Evolutionary conservation across 2,888 invertebrate genomes (phyloP).

Genomic region (Drosophila pseudotakahashii): DNA sequence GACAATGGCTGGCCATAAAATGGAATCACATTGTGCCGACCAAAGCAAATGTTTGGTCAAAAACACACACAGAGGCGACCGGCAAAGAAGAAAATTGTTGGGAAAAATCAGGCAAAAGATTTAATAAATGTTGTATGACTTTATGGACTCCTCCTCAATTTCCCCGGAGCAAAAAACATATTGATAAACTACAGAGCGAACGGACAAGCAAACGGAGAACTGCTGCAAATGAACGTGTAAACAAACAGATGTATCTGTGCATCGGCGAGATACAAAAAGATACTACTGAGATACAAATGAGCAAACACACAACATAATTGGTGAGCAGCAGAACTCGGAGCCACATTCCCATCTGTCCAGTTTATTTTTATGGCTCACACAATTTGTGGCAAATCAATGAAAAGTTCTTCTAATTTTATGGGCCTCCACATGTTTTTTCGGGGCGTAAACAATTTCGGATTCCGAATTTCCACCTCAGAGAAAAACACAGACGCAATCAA

Average conservation of each 20-base stretch:
- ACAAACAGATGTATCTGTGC: slow-evolving; percentile 45
- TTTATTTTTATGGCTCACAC: slow-evolving; percentile 54
- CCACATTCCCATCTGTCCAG: slow-evolving; percentile 27
- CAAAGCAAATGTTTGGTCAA: slow-evolving; percentile 61
- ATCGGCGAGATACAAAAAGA: slow-evolving; percentile 33
- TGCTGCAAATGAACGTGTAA: slow-evolving; percentile 45
- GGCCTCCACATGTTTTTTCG: slow-evolving; percentile 53
- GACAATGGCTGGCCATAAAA: slow-evolving; percentile 62
- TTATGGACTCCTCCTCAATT: slow-evolving; percentile 18
- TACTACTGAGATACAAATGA: slow-evolving; percentile 36
- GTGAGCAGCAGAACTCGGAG: slow-evolving; percentile 1
- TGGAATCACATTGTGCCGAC: slow-evolving; percentile 60
- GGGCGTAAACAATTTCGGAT: slow-evolving; percentile 66
- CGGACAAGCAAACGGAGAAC: slow-evolving; percentile 1
- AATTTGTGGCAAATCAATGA: slow-evolving; percentile 77
- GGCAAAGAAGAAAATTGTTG: slow-evolving; percentile 11
- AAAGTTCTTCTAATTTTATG: slow-evolving; percentile 66
- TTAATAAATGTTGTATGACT: slow-evolving; percentile 58
- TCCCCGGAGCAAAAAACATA: slow-evolving; percentile 33
- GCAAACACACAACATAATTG: slow-evolving; percentile 52
- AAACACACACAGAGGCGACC: slow-evolving; percentile 3
- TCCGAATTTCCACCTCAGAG: slow-evolving; percentile 20
- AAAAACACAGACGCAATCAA: slow-evolving; percentile 60
- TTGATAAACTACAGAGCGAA: slow-evolving; percentile 35
- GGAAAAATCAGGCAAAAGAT: slow-evolving; percentile 53